These are phyloP conservation scores for Brachionichthys hirsutus DNA, from an alignment of 2,113 vertebrate genomes.

Conservation along the genomic window DNA sequence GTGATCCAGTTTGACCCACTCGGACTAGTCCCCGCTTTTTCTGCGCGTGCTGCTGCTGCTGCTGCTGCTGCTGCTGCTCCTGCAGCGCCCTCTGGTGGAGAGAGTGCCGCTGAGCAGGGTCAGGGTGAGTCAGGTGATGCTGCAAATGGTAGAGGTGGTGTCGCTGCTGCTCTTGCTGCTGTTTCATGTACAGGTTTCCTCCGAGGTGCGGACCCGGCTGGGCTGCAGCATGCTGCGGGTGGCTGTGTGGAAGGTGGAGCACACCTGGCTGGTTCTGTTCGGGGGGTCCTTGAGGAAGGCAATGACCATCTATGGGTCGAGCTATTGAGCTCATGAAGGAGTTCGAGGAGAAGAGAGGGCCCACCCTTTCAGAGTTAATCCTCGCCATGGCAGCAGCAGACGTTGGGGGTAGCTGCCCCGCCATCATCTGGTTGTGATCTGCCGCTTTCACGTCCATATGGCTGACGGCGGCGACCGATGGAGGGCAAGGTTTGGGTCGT, in stretches of 20 bases:
- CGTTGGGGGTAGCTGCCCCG: conserved; percentile 81
- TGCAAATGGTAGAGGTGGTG: conserved; percentile 94
- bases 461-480: conserved; percentile 46
- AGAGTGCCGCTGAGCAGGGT: conserved; percentile 80
- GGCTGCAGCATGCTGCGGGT: conserved; percentile 81
- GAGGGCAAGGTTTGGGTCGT: conserved; percentile 87
- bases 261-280: conserved; percentile 85
- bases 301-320: conserved; percentile 85
- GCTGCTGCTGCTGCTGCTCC: conserved; percentile 86
- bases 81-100: conserved; percentile 89
- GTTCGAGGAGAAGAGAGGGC: conserved; percentile 84
- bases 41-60: conserved; percentile 89
- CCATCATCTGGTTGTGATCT: conserved; percentile 87
- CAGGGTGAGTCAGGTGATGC: conserved; percentile 86
- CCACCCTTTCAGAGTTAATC: conserved; percentile 80
- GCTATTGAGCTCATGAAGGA: conserved; percentile 82
- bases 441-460: conserved; percentile 86
- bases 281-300: conserved; percentile 78
- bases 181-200: conserved; percentile 88
- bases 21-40: conserved; percentile 90
- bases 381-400: conserved; percentile 80
- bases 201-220: conserved; percentile 84
- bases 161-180: conserved; percentile 78
- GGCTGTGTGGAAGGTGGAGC: conserved; percentile 81
- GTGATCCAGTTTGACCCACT: conserved; percentile 80